Evolutionary conservation across 2,113 vertebrate species (phyloP).

Genomic region (Pheucticus melanocephalus): DNA sequence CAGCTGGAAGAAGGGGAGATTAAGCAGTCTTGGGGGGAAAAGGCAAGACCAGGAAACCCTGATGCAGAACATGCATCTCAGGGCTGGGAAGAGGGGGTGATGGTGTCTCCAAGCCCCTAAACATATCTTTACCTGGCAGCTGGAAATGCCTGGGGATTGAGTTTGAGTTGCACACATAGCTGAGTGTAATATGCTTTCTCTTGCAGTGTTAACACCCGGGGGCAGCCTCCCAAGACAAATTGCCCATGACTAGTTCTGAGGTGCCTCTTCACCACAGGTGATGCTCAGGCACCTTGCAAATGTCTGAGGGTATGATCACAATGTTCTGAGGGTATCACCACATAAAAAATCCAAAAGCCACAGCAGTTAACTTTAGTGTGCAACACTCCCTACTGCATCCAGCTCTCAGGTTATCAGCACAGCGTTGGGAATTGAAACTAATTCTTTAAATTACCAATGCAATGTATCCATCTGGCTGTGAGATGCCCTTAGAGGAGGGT

Average conservation of each 20-base stretch:
- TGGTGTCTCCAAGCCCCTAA: not conserved
- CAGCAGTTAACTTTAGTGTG: not conserved
- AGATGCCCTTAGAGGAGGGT: not conserved
- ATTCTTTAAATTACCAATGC: not conserved
- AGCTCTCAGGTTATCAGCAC: not conserved
- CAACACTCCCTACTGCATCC: accelerated
- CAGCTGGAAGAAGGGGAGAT: not conserved
- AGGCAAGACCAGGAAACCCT: not conserved
- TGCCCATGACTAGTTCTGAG: not conserved
- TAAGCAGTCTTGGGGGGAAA: not conserved
- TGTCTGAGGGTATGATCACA: not conserved
- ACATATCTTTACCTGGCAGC: not conserved
- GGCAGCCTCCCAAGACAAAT: not conserved
- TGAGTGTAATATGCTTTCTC: not conserved
- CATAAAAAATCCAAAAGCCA: not conserved
- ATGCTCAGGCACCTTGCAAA: not conserved
- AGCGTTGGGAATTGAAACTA: not conserved
- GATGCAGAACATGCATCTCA: not conserved
- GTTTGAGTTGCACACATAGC: not conserved
- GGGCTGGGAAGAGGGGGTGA: not conserved
- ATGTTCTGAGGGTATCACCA: not conserved
- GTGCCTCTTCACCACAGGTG: not conserved
- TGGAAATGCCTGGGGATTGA: not conserved
- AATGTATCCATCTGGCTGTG: not conserved
- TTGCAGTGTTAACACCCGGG: not conserved